Percentiles rank a stretch among this genome's conserved stretches.
Conservation (phyloP, 2,113 vertebrate species). For the Crotalus viridis region DNA sequence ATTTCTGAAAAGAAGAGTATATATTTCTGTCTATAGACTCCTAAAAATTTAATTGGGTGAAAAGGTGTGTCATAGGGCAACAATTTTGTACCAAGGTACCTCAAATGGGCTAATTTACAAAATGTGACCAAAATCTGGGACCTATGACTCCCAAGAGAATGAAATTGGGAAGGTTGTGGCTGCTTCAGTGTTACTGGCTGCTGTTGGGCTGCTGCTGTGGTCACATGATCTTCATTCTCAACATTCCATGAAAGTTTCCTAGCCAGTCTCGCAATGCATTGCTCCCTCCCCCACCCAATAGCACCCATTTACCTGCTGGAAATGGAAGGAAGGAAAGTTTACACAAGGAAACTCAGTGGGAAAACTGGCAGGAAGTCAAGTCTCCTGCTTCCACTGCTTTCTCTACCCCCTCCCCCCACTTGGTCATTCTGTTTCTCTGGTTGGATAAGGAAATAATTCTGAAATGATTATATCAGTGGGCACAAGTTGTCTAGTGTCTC, state of each 20-base stretch:
- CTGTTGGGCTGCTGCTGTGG: background rate
- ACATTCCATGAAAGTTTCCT: too few relatives aligned
- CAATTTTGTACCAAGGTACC: background rate
- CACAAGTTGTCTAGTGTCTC: background rate
- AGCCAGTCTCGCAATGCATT: background rate
- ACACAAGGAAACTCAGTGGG: background rate
- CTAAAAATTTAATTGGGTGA: background rate
- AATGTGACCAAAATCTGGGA: background rate
- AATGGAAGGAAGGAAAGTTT: background rate
- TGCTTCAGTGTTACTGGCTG: background rate
- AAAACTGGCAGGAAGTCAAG: background rate
- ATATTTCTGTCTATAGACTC: background rate
- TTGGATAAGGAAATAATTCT: background rate
- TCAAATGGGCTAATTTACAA: background rate
- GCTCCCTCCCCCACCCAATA: background rate
- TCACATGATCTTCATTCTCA: too few relatives aligned
- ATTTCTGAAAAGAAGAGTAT: background rate
- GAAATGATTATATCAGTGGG: background rate
- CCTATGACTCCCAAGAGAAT: background rate
- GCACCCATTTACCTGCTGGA: background rate
- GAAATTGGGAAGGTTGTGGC: background rate
- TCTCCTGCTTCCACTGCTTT: background rate
- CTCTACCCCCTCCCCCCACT: background rate
- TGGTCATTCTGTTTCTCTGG: background rate
- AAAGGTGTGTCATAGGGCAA: background rate